Evolutionary conservation across 1,140 invertebrate species (phyloP), one percentile per base, ranked within the genome.

Genomic region (Homalodisca vitripennis): DNA sequence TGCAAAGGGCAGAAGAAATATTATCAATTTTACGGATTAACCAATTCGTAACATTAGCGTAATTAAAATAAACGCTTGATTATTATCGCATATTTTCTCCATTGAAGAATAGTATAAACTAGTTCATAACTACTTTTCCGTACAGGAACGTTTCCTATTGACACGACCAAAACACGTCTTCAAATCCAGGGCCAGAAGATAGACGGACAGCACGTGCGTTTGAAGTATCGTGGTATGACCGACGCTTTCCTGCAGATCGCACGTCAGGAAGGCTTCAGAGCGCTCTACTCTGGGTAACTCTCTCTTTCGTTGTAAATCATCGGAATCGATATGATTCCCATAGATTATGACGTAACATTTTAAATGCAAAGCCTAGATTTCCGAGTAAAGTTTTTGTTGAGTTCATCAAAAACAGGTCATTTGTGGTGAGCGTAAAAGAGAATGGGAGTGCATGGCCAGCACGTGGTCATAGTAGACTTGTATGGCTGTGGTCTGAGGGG

Each of bases 101-200:
- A n/a, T n/a, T n/a, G n/a, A n/a, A n/a, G n/a, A n/a, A n/a, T n/a
- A n/a, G n/a, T n/a, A n/a, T n/a, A n/a, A n/a, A n/a, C n/a, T n/a
- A n/a, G n/a, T n/a, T n/a, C n/a, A n/a, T n/a, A n/a, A n/a, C n/a
- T n/a, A n/a, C n/a, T n/a, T n/a, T n/a, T n/a, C n/a, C n/a, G n/a
- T n/a, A n/a, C 77, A 97, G 95, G 94, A 70, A 98, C 97, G n/a
- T 99, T 98, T 84, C 96, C 96, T 20, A 90, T 98, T 73, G 96
- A 98, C 79, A 93, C 95, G 20, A 95, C 95, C 34, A 98, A 98
- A 82, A 98, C 95, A 32, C 85, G 96, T 74, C 85, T 99, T 46
- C 96, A 98, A 86, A 88, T 98, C 75, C 96, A 98, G 82, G 94
- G 94, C 14, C 94, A 97, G 81, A 90, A 87, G 78, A 84, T 88